Evolutionary conservation across 2,888 invertebrate genomes (phyloP), one percentile per base, ranked within the genome.

Genomic region (Bursaphelenchus okinawaensis): DNA sequence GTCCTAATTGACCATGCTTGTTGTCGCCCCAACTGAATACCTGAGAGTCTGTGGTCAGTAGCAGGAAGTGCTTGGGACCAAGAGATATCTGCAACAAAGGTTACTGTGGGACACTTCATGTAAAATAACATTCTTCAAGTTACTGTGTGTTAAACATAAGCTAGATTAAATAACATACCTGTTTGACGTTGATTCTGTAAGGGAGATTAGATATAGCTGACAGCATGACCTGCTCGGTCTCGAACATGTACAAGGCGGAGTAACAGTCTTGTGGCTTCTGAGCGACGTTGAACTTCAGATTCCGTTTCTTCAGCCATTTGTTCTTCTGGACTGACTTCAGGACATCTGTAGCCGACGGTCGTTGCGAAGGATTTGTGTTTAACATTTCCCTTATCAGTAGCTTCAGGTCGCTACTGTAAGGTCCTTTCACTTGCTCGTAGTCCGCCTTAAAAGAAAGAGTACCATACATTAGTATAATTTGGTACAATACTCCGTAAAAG

Each of bases 11-110:
- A 0, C 89, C 89, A 75, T 86, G 85, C 7, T 84, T 83, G 22
- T 88, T 88, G 76, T 88, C 87, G 20, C 90, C 90, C 89, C 89
- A 90, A 0, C 87, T 86, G 79, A 87, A 89, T 1, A 89, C 88
- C 40, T 87, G 84, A 23, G 87, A 86, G 79, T 89, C 89, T 83
- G 73, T 62, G 54, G 87, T 87, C 7, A 88, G 84, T 6, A 86
- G 86, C 29, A 88, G 84, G 73, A 86, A 86, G 78, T 88, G 88
- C 0, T 86, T 86, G 62, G 84, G 84, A 73, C 87, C 87, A 68
- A 87, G 85, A n/a, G 87, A 85, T 27, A 88, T 84, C 75, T 86
- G 83, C 24, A 84, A 61, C 9, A n/a, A 20, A 60, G 12, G 24
- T 50, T 24, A n/a, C n/a, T 60, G 60, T 26, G 12, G 19, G 12